These are phyloP conservation scores for Anguilla japonica DNA, from an alignment of 2,113 vertebrate species.

Conservation along the genomic window DNA sequence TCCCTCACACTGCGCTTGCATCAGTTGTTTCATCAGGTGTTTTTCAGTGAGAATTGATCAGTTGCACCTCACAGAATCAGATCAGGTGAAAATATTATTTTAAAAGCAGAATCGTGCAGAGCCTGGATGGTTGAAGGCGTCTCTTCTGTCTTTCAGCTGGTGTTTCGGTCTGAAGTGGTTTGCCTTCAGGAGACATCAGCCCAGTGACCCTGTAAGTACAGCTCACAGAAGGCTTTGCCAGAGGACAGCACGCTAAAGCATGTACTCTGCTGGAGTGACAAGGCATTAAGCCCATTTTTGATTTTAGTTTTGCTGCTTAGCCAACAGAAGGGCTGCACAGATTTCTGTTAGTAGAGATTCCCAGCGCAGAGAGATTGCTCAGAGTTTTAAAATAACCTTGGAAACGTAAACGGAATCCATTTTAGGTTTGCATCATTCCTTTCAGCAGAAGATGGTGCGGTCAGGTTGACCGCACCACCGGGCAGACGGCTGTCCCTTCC, in stretches of 20 bases:
- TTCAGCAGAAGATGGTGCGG: not conserved
- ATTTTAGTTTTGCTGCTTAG: not conserved
- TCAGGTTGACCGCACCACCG: not conserved
- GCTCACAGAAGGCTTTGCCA: not conserved
- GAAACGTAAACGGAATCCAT: not conserved
- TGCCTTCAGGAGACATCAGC: not conserved
- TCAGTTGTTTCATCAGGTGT: not conserved
- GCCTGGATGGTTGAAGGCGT: not conserved
- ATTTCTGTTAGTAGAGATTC: not conserved
- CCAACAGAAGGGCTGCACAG: not conserved
- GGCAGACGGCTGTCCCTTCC: not conserved
- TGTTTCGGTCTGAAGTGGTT: not conserved
- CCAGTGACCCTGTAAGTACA: not conserved
- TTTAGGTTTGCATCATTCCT: not conserved
- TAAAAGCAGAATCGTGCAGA: no score
- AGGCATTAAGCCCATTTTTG: not conserved
- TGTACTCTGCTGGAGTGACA: not conserved
- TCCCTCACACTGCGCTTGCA: not conserved
- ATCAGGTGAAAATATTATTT: not conserved
- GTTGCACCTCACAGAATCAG: not conserved
- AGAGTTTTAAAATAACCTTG: not conserved
- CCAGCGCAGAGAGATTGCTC: not conserved
- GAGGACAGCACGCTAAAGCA: not conserved
- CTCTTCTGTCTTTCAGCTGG: constrained; percentile 12
- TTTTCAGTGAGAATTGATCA: not conserved